These are phyloP conservation scores for Lasioglossum baleicum DNA, from an alignment of 1,140 invertebrate species.

Conservation along the genomic window DNA sequence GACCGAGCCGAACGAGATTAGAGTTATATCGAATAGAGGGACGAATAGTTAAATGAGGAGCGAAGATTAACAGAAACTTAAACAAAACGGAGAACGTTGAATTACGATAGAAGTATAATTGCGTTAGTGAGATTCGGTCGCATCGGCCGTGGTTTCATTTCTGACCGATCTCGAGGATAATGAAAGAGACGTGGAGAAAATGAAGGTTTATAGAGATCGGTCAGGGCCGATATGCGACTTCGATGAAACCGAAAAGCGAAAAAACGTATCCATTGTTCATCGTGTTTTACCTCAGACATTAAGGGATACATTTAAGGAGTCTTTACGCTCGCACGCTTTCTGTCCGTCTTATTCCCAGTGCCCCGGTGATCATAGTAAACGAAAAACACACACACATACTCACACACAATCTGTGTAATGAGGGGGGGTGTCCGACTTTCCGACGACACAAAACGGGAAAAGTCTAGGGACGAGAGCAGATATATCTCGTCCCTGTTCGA, in stretches of 20 bases:
- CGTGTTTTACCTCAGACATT: constrained; percentile 39
- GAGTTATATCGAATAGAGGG: constrained; percentile 59
- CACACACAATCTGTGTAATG: constrained; percentile 53
- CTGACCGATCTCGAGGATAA: neutral
- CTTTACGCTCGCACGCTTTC: constrained; percentile 75
- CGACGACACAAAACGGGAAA: neutral
- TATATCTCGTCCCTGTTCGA: too few relatives aligned
- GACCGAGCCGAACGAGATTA: constrained; percentile 64
- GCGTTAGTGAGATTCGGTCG: constrained; percentile 52
- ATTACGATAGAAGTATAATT: constrained; percentile 12
- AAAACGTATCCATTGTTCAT: constrained; percentile 36
- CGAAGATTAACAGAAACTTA: constrained; percentile 17
- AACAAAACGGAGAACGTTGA: neutral
- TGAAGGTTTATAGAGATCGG: neutral
- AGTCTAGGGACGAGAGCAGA: too few relatives aligned
- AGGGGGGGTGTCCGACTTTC: constrained; percentile 59
- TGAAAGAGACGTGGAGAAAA: too few relatives aligned
- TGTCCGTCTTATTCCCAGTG: constrained; percentile 64
- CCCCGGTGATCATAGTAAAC: constrained; percentile 38
- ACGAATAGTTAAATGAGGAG: constrained; percentile 53
- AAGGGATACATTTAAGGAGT: constrained; percentile 59
- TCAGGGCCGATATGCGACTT: constrained; percentile 29
- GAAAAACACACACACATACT: neutral
- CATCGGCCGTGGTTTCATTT: constrained; percentile 26
- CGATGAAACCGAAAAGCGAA: neutral